Percentiles rank a stretch among this genome's conserved stretches.
phyloP scores from a whole-genome alignment of 2,797 vertebrate genomes.

The Darevskia mixta region DNA sequence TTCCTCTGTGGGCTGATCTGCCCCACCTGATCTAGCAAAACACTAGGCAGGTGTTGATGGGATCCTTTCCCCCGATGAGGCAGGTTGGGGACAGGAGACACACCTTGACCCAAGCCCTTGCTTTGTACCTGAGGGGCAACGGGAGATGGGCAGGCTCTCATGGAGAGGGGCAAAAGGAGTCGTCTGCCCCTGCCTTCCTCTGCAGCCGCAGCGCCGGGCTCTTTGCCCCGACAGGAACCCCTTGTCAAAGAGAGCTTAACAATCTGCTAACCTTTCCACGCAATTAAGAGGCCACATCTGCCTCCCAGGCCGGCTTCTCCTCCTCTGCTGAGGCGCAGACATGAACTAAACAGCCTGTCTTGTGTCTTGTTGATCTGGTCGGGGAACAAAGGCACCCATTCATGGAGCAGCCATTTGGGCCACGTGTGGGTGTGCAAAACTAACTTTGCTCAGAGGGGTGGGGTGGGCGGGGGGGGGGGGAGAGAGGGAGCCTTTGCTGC shows the following conservation, averaged over 20 bases:
- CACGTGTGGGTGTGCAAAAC: conserved; percentile 49
- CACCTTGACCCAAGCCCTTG: not conserved
- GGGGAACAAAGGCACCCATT: conserved; percentile 83
- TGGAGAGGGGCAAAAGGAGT: conserved; percentile 46
- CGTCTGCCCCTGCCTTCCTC: conserved; percentile 50
- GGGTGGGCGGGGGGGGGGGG: not conserved
- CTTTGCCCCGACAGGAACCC: conserved; percentile 72
- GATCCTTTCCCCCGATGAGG: not conserved
- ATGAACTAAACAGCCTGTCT: conserved; percentile 86
- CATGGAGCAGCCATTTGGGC: conserved; percentile 75
- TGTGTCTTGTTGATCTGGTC: conserved; percentile 79
- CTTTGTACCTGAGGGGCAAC: conserved; percentile 33
- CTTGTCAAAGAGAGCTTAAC: conserved; percentile 80
- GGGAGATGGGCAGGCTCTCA: conserved; percentile 50
- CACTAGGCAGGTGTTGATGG: not conserved
- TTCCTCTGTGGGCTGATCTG: too few relatives aligned
- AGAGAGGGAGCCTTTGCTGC: conserved; percentile 22
- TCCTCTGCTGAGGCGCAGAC: conserved; percentile 79
- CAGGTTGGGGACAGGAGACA: not conserved
- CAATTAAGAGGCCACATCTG: conserved; percentile 86
- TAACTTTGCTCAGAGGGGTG: conserved; percentile 48
- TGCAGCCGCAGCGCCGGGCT: conserved; percentile 2
- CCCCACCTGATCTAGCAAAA: not conserved
- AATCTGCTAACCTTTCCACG: conserved; percentile 84
- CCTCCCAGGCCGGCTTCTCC: conserved; percentile 79